phyloP scores from a whole-genome alignment of 23 tunicate genomes.

The Phallusia fumigata region DNA sequence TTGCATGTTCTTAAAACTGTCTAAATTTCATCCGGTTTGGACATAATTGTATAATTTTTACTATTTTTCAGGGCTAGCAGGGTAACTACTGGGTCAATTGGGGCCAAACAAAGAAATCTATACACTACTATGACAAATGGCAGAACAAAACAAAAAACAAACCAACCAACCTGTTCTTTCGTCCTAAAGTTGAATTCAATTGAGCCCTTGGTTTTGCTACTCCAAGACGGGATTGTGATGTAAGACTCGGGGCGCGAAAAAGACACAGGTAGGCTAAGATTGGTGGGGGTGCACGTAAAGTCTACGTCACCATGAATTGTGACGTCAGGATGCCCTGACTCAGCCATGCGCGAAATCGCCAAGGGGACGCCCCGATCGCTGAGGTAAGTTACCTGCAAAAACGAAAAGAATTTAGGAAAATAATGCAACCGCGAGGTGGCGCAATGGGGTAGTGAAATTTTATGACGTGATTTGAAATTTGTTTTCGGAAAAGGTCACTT shows the following conservation, averaged over 20 bases:
- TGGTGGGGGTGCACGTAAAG: conserved; percentile 36
- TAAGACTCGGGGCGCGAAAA: conserved; percentile 53
- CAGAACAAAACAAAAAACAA: background rate
- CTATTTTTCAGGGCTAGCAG: background rate
- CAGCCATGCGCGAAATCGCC: conserved; percentile 59
- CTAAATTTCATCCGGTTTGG: background rate
- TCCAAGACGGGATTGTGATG: conserved; percentile 37
- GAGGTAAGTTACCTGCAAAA: conserved; percentile 54
- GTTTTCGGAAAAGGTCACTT: too few relatives aligned
- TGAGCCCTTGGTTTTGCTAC: conserved; percentile 20
- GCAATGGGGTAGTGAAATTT: too few relatives aligned
- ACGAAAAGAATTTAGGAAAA: background rate
- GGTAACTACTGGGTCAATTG: background rate
- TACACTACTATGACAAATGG: too few relatives aligned
- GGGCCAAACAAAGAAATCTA: too few relatives aligned
- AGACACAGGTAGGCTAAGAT: conserved; percentile 38
- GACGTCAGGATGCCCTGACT: conserved; percentile 23
- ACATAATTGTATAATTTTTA: background rate
- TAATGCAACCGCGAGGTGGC: too few relatives aligned
- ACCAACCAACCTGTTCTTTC: conserved; percentile 49
- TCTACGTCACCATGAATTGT: conserved; percentile 38
- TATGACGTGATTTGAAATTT: too few relatives aligned
- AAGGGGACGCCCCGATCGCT: conserved; percentile 18
- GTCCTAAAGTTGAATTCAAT: conserved; percentile 73
- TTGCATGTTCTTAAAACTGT: background rate